These are phyloP conservation scores for Neolamprologus tretocephalus DNA, from an alignment of 2,113 vertebrate species.

Conservation along the genomic window DNA sequence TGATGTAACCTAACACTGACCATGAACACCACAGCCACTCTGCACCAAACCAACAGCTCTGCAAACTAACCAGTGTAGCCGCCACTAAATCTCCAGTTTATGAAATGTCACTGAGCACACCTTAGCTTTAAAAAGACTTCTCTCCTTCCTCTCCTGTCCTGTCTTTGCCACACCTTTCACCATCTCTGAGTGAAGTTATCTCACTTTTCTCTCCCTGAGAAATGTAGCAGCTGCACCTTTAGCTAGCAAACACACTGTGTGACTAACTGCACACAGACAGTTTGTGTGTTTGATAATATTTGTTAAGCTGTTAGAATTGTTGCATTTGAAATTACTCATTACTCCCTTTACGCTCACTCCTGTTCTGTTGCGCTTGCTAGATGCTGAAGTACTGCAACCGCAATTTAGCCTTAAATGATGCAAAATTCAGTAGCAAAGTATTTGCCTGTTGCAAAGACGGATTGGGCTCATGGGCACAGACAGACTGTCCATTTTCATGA, in stretches of 20 bases:
- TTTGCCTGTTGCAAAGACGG: not conserved
- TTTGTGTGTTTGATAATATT: not conserved
- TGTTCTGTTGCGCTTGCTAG: rapidly evolving
- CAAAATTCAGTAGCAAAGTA: not conserved
- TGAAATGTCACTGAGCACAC: not conserved
- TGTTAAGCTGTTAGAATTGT: not conserved
- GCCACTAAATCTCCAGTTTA: not conserved
- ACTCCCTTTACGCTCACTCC: not conserved
- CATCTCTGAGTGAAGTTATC: not conserved
- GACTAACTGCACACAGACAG: not conserved
- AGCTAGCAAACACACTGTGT: not conserved
- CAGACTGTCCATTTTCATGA: not conserved
- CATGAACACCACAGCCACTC: not conserved
- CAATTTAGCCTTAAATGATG: not conserved
- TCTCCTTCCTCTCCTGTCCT: not conserved
- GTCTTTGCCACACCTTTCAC: not conserved
- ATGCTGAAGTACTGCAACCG: not conserved
- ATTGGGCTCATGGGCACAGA: not conserved
- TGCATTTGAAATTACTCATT: not conserved
- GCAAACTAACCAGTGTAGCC: not conserved
- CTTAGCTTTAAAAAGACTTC: rapidly evolving
- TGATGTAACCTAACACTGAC: not conserved
- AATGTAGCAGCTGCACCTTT: not conserved
- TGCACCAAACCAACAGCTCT: not conserved
- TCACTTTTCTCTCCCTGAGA: not conserved